These are phyloP conservation scores for Malachius bipustulatus DNA, from an alignment of 2,888 invertebrate species.

Conservation along the genomic window DNA sequence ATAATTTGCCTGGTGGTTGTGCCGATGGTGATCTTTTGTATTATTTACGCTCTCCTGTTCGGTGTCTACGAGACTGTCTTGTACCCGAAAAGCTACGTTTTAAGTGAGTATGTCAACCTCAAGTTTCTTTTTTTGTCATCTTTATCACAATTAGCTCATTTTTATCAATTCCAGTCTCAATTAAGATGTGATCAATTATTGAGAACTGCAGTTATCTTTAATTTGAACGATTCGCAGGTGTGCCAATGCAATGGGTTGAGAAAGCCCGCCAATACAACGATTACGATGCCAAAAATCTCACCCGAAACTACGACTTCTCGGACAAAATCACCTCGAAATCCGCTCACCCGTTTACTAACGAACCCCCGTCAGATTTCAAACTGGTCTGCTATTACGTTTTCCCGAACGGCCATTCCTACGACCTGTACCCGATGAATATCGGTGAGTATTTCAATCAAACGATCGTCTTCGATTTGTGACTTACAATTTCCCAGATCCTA, in stretches of 20 bases:
- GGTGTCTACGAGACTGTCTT: neutral
- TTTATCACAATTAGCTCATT: neutral
- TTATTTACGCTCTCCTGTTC: neutral
- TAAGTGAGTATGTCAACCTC: neutral
- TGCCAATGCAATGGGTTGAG: neutral
- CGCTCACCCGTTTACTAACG: neutral
- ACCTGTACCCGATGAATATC: constrained; percentile 28
- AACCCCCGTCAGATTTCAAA: neutral
- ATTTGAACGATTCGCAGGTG: neutral
- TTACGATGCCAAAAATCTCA: neutral
- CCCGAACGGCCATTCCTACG: constrained; percentile 28
- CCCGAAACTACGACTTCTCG: no score
- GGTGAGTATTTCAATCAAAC: no score
- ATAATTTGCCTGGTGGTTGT: neutral
- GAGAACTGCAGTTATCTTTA: no score
- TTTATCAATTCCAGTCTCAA: neutral
- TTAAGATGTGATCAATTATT: no score
- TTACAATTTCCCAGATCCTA: constrained; percentile 57
- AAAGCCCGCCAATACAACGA: neutral
- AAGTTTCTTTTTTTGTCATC: neutral
- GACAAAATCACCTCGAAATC: no score
- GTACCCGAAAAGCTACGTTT: constrained; percentile 3
- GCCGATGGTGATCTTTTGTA: constrained; percentile 1
- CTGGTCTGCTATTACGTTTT: constrained; percentile 62
- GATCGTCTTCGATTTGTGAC: constrained; percentile 43